These are phyloP conservation scores for Lepus townsendii DNA, from an alignment of 2,797 vertebrate genomes.

Conservation along the genomic window DNA sequence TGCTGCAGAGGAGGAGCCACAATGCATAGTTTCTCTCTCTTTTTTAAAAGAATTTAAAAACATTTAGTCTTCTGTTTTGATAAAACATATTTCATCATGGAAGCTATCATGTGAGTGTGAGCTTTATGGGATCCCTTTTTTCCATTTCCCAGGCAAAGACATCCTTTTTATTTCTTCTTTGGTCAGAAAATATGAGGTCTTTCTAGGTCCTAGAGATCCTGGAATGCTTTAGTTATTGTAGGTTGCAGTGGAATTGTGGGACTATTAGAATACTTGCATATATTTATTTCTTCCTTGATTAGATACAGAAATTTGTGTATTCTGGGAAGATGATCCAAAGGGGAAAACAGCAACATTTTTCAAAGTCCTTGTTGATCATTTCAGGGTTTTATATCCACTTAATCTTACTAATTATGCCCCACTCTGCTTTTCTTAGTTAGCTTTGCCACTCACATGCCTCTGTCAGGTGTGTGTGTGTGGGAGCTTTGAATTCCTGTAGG, in stretches of 20 bases:
- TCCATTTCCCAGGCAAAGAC: rapidly evolving
- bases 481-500: slow-evolving; percentile 60
- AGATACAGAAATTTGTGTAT: background rate
- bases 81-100: background rate
- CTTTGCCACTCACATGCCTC: background rate
- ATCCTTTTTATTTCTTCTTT: background rate
- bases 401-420: background rate
- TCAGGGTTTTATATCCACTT: background rate
- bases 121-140: background rate
- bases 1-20: background rate
- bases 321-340: background rate
- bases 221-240: background rate
- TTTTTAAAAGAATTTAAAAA: background rate
- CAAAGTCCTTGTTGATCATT: background rate
- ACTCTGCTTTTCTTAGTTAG: background rate
- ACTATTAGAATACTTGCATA: background rate
- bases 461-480: slow-evolving; percentile 42
- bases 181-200: background rate
- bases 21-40: background rate
- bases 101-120: background rate
- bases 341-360: background rate
- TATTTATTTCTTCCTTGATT: background rate
- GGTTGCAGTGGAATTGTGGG: background rate
- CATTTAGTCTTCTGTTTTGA: background rate
- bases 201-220: background rate